Evolutionary conservation across 2,888 invertebrate species (phyloP), one percentile per base, ranked within the genome.

Genomic region (Ecliptopera silaceata): DNA sequence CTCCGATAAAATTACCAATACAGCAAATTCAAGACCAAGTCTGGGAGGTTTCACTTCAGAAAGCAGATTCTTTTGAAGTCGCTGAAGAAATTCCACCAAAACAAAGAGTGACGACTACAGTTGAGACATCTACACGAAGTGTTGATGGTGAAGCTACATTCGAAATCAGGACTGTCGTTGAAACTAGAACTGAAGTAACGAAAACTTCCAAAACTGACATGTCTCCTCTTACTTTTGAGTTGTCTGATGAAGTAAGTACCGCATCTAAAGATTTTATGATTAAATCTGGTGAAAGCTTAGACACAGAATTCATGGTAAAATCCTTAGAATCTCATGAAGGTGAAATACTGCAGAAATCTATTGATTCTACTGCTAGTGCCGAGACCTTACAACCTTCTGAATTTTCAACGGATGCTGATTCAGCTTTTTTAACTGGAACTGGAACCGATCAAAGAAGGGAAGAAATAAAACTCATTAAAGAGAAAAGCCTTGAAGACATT

Each of bases 401-500:
- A 58, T 89, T 91, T 70, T 91, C 91, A 3, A 90, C 86, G 5
- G 92, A 92, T 77, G 91, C 89, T 59, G 92, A 92, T 66, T 92
- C 91, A 31, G 92, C 91, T 47, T 90, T 87, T 65, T 74, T 89
- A 44, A 91, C 92, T 31, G 89, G 86, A 49, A 88, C 88, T n/a
- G 90, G 86, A 49, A 88, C 88, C 11, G 90, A 84, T 71, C 88
- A 83, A 48, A 86, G 78, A 74, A 85, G 79, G 73, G 92, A 88
- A 68, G 90, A 90, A 77, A 72, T 84, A 11, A 90, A 86, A 71
- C 72, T 91, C 53, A 70, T 85, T 3, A 92, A 90, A 78, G 92
- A 91, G 75, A 92, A 91, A 77, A 92, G 90, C 65, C 74, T 88
- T 47, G 95, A 95, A 89, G 95, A 95, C 74, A 92, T 95, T 65